Evolutionary conservation across 2,888 invertebrate genomes (phyloP).

Genomic region (Volucella zonaria): DNA sequence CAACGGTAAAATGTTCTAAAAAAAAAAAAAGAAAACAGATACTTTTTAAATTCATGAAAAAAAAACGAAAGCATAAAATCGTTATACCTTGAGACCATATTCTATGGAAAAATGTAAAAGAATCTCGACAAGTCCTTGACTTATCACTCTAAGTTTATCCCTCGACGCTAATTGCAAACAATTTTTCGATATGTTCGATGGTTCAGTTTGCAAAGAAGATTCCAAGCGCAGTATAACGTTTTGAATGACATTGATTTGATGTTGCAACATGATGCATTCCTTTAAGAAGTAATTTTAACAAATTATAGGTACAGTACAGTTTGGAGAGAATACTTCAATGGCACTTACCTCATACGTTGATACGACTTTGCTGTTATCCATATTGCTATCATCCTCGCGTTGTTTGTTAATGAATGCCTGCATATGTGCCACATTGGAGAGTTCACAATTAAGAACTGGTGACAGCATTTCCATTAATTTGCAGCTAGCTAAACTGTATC

Average conservation of each 20-base stretch:
- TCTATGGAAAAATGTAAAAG: conserved; percentile 88
- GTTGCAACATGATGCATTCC: conserved; percentile 94
- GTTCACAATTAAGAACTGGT: conserved; percentile 90
- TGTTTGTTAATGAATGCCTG: conserved; percentile 90
- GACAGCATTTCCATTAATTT: conserved; percentile 91
- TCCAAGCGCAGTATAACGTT: conserved; percentile 90
- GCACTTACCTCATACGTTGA: conserved; percentile 83
- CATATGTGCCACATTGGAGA: conserved; percentile 92
- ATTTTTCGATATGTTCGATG: conserved; percentile 80
- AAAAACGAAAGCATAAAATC: neutral
- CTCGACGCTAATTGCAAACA: conserved; percentile 87
- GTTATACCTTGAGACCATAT: conserved; percentile 82
- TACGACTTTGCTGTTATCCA: conserved; percentile 83
- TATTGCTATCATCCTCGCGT: conserved; percentile 84
- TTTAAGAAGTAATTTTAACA: conserved; percentile 79
- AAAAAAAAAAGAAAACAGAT: conserved; percentile 34
- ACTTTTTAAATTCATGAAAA: conserved; percentile 75
- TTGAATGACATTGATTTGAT: conserved; percentile 92
- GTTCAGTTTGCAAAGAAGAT: conserved; percentile 83
- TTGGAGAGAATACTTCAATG: neutral
- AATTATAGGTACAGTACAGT: neutral
- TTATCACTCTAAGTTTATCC: conserved; percentile 92
- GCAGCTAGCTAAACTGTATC: conserved; percentile 92
- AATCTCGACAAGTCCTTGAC: conserved; percentile 92
- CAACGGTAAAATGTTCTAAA: conserved; percentile 80